phyloP scores from a whole-genome alignment of 1,140 invertebrate genomes.

The Ptiloglossa arizonensis region DNA sequence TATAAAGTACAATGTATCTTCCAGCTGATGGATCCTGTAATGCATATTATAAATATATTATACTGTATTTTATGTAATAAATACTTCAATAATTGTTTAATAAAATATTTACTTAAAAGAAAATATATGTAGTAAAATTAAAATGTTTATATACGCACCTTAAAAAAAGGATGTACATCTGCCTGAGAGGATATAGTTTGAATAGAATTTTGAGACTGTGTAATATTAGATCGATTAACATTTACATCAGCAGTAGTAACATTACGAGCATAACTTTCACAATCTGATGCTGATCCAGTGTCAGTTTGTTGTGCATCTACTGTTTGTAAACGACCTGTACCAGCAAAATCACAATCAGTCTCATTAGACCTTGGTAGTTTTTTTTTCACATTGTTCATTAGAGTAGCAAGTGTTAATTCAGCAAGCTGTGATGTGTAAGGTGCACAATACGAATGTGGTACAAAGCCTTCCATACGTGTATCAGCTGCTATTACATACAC shows the following conservation, averaged over 20 bases:
- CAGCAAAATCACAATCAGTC: conserved; percentile 72
- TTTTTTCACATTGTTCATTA: conserved; percentile 89
- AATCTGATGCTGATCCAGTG: conserved; percentile 84
- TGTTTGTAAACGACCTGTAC: conserved; percentile 72
- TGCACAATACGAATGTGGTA: conserved; percentile 96
- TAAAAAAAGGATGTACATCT: conserved; percentile 93
- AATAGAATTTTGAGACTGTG: conserved; percentile 84
- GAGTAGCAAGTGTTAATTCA: conserved; percentile 86
- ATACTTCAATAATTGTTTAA: conserved; percentile 9
- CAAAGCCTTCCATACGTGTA: conserved; percentile 94
- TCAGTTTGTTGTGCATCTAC: conserved; percentile 80
- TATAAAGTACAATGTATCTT: conserved; percentile 95
- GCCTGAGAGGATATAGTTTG: conserved; percentile 85
- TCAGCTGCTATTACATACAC: conserved; percentile 96
- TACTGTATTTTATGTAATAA: conserved; percentile 1
- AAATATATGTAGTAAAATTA: conserved; percentile 16
- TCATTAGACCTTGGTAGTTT: conserved; percentile 88
- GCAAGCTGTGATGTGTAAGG: conserved; percentile 90
- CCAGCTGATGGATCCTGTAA: conserved; percentile 89
- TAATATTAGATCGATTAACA: conserved; percentile 80
- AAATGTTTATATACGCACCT: conserved; percentile 80
- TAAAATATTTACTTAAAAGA: neutral
- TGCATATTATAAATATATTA: conserved; percentile 51
- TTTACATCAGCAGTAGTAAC: conserved; percentile 81
- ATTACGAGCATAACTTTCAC: conserved; percentile 84